Conservation (phyloP, 1,140 invertebrate species). For the Drosophila ogumai region DNA sequence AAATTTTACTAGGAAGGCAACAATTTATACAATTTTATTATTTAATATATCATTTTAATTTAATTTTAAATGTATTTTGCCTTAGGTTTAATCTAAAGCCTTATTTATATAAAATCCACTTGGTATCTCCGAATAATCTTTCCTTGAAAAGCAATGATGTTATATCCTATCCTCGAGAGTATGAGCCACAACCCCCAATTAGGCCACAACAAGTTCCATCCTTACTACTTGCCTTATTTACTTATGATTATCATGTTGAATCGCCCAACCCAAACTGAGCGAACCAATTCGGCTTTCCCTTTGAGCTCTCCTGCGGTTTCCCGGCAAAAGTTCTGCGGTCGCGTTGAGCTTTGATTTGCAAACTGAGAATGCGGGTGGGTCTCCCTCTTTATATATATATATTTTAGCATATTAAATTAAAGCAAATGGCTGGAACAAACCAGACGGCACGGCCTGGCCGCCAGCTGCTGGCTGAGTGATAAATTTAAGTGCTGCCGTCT, state of each 20-base stretch:
- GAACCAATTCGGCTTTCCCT: slow-evolving; percentile 15
- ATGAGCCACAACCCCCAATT: slow-evolving; percentile 22
- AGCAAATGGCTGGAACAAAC: slow-evolving; percentile 61
- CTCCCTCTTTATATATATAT: slow-evolving; percentile 6
- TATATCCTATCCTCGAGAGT: too few species aligned
- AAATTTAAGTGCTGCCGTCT: slow-evolving; percentile 73
- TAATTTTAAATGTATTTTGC: not conserved
- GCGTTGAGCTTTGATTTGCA: slow-evolving; percentile 66
- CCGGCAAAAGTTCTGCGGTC: slow-evolving; percentile 67
- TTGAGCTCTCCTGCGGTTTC: slow-evolving; percentile 50
- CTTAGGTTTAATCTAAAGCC: not conserved
- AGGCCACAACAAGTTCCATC: slow-evolving; percentile 31
- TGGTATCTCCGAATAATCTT: too few species aligned
- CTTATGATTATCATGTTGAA: slow-evolving; percentile 63
- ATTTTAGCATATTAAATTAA: slow-evolving; percentile 83
- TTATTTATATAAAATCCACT: not conserved
- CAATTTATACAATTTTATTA: not conserved
- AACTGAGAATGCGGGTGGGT: slow-evolving; percentile 58
- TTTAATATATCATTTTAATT: not conserved
- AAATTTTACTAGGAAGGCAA: too few species aligned
- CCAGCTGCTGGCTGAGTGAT: slow-evolving; percentile 66
- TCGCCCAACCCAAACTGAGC: slow-evolving; percentile 8
- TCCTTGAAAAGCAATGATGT: not conserved
- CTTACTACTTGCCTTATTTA: slow-evolving; percentile 39
- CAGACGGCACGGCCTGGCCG: slow-evolving; percentile 4